Conservation (phyloP, 2,888 invertebrate genomes). For the Brachylomia viminalis region DNA sequence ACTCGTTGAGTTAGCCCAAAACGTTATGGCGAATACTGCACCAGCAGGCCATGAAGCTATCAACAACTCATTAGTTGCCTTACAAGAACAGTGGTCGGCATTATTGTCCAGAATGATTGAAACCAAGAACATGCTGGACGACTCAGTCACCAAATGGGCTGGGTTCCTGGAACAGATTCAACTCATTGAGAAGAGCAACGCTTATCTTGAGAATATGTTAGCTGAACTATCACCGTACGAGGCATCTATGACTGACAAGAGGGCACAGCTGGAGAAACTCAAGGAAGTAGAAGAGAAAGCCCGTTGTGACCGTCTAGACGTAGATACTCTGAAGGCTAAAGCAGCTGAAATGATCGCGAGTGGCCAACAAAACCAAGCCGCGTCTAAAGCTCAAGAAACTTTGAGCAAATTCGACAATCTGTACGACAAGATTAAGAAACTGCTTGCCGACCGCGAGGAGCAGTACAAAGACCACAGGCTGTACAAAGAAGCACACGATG, state of each 20-base stretch:
- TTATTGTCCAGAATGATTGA: conserved; percentile 97
- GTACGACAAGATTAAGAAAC: conserved; percentile 94
- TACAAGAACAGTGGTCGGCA: conserved; percentile 97
- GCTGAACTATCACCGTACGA: conserved; percentile 94
- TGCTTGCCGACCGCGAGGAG: conserved; percentile 94
- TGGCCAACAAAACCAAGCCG: conserved; percentile 95
- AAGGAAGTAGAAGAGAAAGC: conserved; percentile 97
- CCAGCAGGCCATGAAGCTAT: conserved; percentile 96
- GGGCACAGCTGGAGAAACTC: conserved; percentile 95
- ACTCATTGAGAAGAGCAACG: conserved; percentile 95
- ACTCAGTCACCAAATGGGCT: conserved; percentile 97
- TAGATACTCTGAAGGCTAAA: conserved; percentile 95
- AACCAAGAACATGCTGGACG: conserved; percentile 96
- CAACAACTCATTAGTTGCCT: conserved; percentile 94
- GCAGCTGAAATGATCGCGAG: conserved; percentile 96
- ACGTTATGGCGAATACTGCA: conserved; percentile 97
- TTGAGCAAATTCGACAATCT: conserved; percentile 95
- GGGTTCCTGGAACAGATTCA: conserved; percentile 97
- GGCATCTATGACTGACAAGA: conserved; percentile 96
- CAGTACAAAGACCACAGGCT: conserved; percentile 96
- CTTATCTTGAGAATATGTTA: conserved; percentile 93
- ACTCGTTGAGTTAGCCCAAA: conserved; percentile 97
- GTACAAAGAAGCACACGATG: conserved; percentile 98
- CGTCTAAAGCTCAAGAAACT: conserved; percentile 96
- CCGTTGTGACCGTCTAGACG: conserved; percentile 96